Conservation (phyloP, 2,888 invertebrate genomes). For the Hemistola chrysoprasaria region DNA sequence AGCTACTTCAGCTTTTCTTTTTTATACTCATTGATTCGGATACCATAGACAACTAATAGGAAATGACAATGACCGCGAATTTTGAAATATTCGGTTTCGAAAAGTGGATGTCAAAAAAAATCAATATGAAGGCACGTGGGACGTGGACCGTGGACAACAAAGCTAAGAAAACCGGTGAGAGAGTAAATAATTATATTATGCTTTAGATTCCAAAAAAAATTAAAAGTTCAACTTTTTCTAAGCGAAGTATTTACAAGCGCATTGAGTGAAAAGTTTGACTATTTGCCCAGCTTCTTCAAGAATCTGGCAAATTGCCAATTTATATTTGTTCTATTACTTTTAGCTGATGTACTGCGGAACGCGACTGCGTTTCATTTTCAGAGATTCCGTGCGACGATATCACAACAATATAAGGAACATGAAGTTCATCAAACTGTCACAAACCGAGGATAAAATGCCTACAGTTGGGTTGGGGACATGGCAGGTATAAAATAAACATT, state of each 20-base stretch:
- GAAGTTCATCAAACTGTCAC: constrained; percentile 70
- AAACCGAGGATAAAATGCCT: constrained; percentile 84
- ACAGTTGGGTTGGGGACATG: constrained; percentile 87
- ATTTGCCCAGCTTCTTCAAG: constrained; percentile 4
- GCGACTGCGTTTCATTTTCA: constrained; percentile 37
- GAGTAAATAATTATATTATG: no score
- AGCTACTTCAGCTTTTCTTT: no score
- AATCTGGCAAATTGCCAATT: constrained; percentile 58
- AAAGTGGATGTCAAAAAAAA: constrained; percentile 2
- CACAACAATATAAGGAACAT: constrained; percentile 54
- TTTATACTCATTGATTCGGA: no score
- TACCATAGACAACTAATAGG: no score
- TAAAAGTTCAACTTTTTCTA: no score
- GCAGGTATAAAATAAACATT: constrained; percentile 71
- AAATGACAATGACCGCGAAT: constrained; percentile 23
- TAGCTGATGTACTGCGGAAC: constrained; percentile 44
- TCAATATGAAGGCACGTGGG: no score
- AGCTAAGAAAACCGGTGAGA: no score
- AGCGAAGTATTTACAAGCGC: no score
- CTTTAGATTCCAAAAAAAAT: no score
- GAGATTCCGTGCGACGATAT: constrained; percentile 35
- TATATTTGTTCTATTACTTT: constrained; percentile 28
- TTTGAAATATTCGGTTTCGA: constrained; percentile 18
- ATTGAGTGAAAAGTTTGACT: constrained; percentile 1
- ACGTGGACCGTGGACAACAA: no score